phyloP scores from a whole-genome alignment of 2,888 invertebrate species.

The Aleiodes leptofemur region DNA sequence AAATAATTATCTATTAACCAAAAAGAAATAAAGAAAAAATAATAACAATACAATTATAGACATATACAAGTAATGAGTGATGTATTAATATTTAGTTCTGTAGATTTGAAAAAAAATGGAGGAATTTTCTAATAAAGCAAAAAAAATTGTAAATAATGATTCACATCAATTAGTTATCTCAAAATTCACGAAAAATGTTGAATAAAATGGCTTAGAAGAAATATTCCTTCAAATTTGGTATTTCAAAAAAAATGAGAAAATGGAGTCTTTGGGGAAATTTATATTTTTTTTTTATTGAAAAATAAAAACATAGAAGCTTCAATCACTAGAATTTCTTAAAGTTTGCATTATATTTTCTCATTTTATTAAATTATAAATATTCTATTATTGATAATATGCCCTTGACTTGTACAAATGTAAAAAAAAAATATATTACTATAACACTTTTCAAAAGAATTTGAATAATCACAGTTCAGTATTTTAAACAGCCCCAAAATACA shows the following conservation, averaged over 20 bases:
- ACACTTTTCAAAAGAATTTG: slow-evolving; percentile 14
- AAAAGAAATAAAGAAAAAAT: neutral
- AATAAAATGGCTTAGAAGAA: no score
- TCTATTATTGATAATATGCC: slow-evolving; percentile 9
- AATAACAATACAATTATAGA: slow-evolving; percentile 16
- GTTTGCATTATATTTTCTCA: neutral
- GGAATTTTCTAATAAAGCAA: no score
- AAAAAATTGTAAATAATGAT: no score
- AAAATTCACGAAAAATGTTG: no score
- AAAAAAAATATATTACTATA: slow-evolving; percentile 43
- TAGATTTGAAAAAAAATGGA: no score
- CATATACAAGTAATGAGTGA: neutral
- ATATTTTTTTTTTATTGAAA: neutral
- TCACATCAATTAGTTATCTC: no score
- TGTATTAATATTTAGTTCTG: no score
- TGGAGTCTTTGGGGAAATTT: no score
- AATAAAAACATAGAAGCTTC: neutral
- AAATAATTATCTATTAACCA: slow-evolving; percentile 10
- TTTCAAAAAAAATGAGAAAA: no score
- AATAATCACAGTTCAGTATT: neutral
- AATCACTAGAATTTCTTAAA: no score
- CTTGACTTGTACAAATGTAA: slow-evolving; percentile 57
- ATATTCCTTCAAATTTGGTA: no score
- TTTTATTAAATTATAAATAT: slow-evolving; percentile 9
- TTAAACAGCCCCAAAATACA: slow-evolving; percentile 53